Evolutionary conservation across 1,140 invertebrate genomes (phyloP), one percentile per base, ranked within the genome.

Genomic region (Contarinia nasturtii): DNA sequence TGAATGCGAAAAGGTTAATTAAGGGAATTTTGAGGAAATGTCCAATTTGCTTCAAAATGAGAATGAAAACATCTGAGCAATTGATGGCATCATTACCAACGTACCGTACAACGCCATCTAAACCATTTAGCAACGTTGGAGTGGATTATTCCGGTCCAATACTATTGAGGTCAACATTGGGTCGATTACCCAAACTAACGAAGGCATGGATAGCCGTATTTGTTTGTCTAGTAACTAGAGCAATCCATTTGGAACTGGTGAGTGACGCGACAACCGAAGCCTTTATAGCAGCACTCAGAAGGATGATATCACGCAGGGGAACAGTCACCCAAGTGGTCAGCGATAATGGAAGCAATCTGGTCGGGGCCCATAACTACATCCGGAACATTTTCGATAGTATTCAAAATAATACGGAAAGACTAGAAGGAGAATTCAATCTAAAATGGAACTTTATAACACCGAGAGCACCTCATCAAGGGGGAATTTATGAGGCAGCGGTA

Each of bases 231-330:
- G 19, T 51, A 0, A 55, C 53, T 14, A 51, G 50, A 44, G 59
- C 58, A 14, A 47, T 58, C 3, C 59, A 64, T 42, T 44, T 64
- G 15, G 58, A 64, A 52, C 18, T 57, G 3, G 55, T 60, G 1
- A 45, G 22, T 8, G 51, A 55, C 49, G 15, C 59, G n/a, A 49
- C 57, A 8, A 54, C 57, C 1, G 53, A 56, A 46, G 50, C 49
- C 2, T 59, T 63, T 42, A 15, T 64, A 2, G 49, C 54, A 33
- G 47, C 51, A 10, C 45, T 64, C 2, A 22, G 42, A 11, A 47
- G 55, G 15, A 60, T 63, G 42, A 52, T 53, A 11, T 20, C 48
- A 17, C 33, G 56, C 8, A 34, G 63, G 44, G 58, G 59, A n/a
- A 38, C 12, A 27, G 10, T 27, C 3, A 27, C 3, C 3, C 27